Evolutionary conservation across 53 echinoderm and acorn worm species (phyloP).

Genomic region (Temnopleurus reevesii): DNA sequence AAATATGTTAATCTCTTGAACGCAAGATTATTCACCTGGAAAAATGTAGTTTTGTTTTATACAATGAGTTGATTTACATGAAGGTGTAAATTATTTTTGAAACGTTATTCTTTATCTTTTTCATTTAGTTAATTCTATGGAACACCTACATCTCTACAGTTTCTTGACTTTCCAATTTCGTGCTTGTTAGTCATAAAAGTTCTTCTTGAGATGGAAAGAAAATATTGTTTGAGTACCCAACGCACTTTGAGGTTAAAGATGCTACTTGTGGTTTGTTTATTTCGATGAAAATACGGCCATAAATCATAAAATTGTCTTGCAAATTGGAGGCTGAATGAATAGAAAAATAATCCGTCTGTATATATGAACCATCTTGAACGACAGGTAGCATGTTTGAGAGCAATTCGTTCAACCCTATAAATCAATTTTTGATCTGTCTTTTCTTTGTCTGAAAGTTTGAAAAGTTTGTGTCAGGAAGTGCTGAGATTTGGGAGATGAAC

Average conservation of each 20-base stretch:
- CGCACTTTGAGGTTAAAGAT: slow-evolving; percentile 42
- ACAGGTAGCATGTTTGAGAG: neutral
- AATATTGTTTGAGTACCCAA: slow-evolving; percentile 16
- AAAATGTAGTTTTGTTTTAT: too few relatives aligned
- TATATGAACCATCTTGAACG: neutral
- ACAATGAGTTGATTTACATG: too few relatives aligned
- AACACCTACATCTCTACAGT: too few relatives aligned
- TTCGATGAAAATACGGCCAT: slow-evolving; percentile 38
- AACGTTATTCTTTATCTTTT: too few relatives aligned
- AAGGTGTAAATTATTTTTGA: too few relatives aligned
- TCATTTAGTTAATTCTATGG: too few relatives aligned
- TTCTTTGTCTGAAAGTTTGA: neutral
- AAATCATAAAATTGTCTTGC: slow-evolving; percentile 43
- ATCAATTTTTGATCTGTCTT: neutral
- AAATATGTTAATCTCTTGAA: too few relatives aligned
- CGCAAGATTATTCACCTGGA: too few relatives aligned
- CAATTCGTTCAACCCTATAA: neutral
- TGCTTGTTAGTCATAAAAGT: neutral
- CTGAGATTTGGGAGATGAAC: too few relatives aligned
- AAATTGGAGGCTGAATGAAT: neutral
- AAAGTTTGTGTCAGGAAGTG: slow-evolving; percentile 5
- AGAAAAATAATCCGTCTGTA: neutral
- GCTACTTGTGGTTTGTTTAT: slow-evolving; percentile 50
- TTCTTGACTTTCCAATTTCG: neutral
- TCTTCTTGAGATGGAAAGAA: neutral